Conservation (phyloP, 2,113 vertebrate species). For the Atherinomorus stipes region DNA sequence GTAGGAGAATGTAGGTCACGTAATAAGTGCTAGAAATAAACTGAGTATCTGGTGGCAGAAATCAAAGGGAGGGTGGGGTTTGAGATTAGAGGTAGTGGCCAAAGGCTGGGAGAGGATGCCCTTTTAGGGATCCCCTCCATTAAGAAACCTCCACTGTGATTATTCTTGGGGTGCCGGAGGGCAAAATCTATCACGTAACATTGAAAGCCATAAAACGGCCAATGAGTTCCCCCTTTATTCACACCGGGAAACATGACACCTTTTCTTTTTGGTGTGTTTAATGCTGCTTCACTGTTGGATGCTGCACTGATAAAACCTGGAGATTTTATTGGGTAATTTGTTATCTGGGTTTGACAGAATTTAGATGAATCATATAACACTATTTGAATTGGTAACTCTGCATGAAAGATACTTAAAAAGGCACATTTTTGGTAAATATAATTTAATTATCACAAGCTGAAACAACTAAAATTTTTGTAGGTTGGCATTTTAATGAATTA, state of each 20-base stretch:
- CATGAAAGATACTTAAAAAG: too few species aligned
- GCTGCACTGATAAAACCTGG: too few species aligned
- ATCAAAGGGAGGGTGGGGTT: slow-evolving; percentile 4
- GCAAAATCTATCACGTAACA: slow-evolving; percentile 40
- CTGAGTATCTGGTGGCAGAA: slow-evolving; percentile 26
- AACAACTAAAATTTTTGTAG: too few species aligned
- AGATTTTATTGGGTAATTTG: background rate
- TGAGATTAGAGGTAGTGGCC: background rate
- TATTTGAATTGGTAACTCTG: background rate
- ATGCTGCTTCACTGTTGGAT: background rate
- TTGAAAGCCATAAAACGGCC: slow-evolving; percentile 31
- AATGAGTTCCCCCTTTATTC: background rate
- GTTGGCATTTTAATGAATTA: too few species aligned
- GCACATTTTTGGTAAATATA: too few species aligned
- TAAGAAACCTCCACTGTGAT: slow-evolving; percentile 35
- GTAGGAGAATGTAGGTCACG: slow-evolving; percentile 72
- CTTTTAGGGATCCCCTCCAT: slow-evolving; percentile 86
- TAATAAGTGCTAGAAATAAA: slow-evolving; percentile 84
- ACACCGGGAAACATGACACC: background rate
- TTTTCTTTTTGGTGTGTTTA: background rate
- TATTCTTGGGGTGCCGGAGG: slow-evolving; percentile 63
- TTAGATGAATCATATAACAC: background rate
- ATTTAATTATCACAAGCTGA: too few species aligned
- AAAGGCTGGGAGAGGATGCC: slow-evolving; percentile 79
- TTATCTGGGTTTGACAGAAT: background rate